Percentiles rank a stretch among this genome's conserved stretches.
Conservation (phyloP, 1,140 invertebrate genomes). For the Oncopeltus fasciatus region DNA sequence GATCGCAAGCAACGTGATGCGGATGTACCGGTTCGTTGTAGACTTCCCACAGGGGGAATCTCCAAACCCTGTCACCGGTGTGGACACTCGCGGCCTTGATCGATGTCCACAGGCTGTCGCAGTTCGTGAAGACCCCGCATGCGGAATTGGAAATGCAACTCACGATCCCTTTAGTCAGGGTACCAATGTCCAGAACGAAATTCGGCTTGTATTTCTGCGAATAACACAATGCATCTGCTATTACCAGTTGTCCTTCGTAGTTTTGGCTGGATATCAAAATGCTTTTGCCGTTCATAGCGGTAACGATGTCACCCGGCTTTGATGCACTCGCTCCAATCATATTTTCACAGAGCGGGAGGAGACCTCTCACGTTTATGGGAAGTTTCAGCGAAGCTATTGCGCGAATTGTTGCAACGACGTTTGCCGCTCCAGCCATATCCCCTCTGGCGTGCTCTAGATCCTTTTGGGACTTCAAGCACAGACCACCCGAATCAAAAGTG, state of each 20-base stretch:
- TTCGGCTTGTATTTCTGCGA: slow-evolving; percentile 41
- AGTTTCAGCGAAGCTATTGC: slow-evolving; percentile 37
- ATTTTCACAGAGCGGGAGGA: slow-evolving; percentile 47
- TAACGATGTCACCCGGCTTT: slow-evolving; percentile 48
- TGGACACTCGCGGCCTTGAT: slow-evolving; percentile 35
- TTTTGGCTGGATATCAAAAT: slow-evolving; percentile 51
- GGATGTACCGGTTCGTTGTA: slow-evolving; percentile 19
- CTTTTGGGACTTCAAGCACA: slow-evolving; percentile 41
- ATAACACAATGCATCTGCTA: slow-evolving; percentile 48
- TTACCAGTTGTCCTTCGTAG: slow-evolving; percentile 46
- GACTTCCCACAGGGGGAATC: slow-evolving; percentile 47
- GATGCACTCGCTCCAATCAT: slow-evolving; percentile 43
- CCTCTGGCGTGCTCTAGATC: slow-evolving; percentile 46
- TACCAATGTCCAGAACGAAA: slow-evolving; percentile 46
- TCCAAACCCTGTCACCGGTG: slow-evolving; percentile 49
- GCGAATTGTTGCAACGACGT: slow-evolving; percentile 37
- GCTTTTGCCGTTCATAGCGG: slow-evolving; percentile 46
- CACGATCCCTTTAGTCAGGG: slow-evolving; percentile 41
- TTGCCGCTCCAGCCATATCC: slow-evolving; percentile 53
- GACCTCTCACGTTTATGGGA: slow-evolving; percentile 39
- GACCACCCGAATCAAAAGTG: slow-evolving; percentile 50
- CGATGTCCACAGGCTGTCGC: slow-evolving; percentile 33
- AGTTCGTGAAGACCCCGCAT: slow-evolving; percentile 41
- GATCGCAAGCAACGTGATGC: slow-evolving; percentile 6
- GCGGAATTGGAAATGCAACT: slow-evolving; percentile 38